Conservation (phyloP, 2,113 vertebrate genomes). For the Bubo scandiacus region DNA sequence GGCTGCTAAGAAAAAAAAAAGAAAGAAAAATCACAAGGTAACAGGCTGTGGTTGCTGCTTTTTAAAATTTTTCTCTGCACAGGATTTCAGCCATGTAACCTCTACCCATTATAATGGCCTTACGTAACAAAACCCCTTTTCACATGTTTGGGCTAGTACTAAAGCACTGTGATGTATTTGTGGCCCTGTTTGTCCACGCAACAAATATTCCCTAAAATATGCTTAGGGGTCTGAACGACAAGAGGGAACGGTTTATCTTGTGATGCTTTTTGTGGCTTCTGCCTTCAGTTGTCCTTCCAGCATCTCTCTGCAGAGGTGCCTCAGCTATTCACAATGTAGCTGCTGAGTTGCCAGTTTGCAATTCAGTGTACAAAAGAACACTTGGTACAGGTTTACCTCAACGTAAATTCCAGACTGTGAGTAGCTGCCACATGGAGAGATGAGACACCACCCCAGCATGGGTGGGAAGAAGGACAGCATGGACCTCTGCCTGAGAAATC, state of each 20-base stretch:
- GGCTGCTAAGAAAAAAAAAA: not conserved
- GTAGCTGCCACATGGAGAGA: not conserved
- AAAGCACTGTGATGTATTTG: not conserved
- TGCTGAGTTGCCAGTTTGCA: not conserved
- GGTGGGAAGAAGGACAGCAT: not conserved
- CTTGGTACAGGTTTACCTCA: not conserved
- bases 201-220: not conserved
- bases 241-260: not conserved
- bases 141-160: not conserved
- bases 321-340: not conserved
- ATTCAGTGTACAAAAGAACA: not conserved
- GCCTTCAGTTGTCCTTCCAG: not conserved
- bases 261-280: not conserved
- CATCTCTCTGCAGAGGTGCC: not conserved
- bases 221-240: not conserved
- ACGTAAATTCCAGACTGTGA: not conserved
- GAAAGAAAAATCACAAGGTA: not conserved
- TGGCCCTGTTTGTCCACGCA: not conserved
- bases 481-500: not conserved
- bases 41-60: not conserved
- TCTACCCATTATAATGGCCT: conserved; percentile 15
- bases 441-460: not conserved
- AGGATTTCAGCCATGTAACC: not conserved
- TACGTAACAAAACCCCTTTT: not conserved
- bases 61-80: not conserved